phyloP scores from a whole-genome alignment of 2,797 vertebrate genomes.

The Fundulus diaphanus region DNA sequence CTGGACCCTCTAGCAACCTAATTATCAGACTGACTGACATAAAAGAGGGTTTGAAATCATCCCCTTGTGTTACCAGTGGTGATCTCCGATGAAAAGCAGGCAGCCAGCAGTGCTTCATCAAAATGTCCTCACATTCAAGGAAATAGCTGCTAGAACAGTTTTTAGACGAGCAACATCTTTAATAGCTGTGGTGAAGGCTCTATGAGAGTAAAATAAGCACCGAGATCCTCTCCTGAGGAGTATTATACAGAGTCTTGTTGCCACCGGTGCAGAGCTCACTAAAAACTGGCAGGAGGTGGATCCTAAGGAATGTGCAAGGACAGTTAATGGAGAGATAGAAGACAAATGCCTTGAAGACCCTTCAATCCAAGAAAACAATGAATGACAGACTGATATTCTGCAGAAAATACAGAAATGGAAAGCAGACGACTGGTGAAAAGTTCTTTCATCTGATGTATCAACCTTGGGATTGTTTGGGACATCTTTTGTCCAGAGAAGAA shows the following conservation, averaged over 20 bases:
- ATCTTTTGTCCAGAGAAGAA: neutral
- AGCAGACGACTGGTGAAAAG: neutral
- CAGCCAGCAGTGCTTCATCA: neutral
- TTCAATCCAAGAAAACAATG: neutral
- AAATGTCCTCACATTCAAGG: neutral
- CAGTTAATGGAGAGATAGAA: neutral
- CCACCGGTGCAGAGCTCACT: neutral
- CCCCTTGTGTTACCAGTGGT: neutral
- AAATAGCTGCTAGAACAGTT: neutral
- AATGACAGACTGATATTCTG: neutral
- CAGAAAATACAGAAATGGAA: neutral
- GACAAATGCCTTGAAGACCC: neutral
- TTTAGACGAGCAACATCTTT: neutral
- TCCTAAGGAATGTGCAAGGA: neutral
- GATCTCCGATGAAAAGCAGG: neutral
- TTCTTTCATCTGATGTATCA: neutral
- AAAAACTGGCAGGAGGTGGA: neutral
- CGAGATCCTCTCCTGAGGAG: neutral
- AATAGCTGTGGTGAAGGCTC: neutral
- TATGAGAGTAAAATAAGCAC: neutral
- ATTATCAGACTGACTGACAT: conserved; percentile 5
- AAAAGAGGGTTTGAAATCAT: conserved; percentile 1
- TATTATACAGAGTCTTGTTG: neutral
- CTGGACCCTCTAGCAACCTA: neutral
- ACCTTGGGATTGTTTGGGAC: neutral